Evolutionary conservation across 2,113 vertebrate genomes (phyloP), one percentile per base, ranked within the genome.

Genomic region (Sclerurus mexicanus): DNA sequence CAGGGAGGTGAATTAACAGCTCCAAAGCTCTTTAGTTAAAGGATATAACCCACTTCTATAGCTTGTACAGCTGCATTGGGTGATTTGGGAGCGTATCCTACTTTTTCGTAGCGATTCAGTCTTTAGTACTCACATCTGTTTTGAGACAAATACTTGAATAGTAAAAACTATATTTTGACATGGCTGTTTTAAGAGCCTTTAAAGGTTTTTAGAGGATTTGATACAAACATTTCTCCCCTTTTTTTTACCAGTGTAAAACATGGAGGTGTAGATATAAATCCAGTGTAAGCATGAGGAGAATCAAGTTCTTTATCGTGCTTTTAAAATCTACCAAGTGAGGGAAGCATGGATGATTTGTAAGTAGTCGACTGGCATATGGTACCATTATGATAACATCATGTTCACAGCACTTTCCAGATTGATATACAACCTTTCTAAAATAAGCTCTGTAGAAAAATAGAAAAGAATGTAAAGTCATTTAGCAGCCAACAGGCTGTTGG

Each of bases 401-500:
- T 96, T 96, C 95, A 95, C 92, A 96, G 93, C 92, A 96, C 90
- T 95, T 96, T 94, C 92, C 93, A 96, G 95, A 96, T 94, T 96
- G 95, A 96, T 97, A 93, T 96, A 96, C 93, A 97, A 96, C 96
- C 96, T 96, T 96, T 96, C 96, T 96, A 97, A 96, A 96, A 96
- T 81, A 92, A 92, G 90, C 88, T 89, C 4, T 3, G 90, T 74
- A 86, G 75, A 80, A 94, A 90, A 95, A 95, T 68, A 83, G 85
- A 69, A 92, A 87, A 87, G 76, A 75, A 90, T 71, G 56, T 81
- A 84, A 96, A 96, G 96, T 96, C 95, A 86, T 86, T 97, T 97
- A 96, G 92, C 92, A 96, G 95, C 95, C 95, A 94, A 49, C 79
- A 75, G 7, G 11, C 56, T 81, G 89, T 78, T 92, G 90, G 95